phyloP scores from a whole-genome alignment of 2,113 vertebrate species.

The Malurus cyaneus region DNA sequence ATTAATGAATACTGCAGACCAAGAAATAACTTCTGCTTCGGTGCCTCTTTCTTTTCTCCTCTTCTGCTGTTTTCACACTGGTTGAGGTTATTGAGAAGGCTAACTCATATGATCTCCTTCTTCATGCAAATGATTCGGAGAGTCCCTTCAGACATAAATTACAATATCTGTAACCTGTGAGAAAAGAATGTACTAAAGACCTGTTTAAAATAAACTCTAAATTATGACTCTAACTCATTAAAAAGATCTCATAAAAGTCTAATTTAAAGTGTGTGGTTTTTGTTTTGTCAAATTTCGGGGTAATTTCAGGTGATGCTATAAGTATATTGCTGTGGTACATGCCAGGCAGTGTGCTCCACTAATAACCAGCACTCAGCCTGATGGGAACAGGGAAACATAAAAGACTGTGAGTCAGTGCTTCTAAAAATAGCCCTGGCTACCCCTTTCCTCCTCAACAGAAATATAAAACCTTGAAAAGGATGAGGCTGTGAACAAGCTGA shows the following conservation, averaged over 20 bases:
- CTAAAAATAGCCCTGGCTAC: background rate
- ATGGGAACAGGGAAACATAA: background rate
- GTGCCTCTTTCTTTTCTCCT: background rate
- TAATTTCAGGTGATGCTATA: background rate
- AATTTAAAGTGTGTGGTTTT: background rate
- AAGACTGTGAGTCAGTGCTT: constrained; percentile 18
- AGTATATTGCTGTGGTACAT: background rate
- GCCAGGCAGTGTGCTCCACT: background rate
- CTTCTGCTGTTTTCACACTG: background rate
- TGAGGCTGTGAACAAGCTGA: background rate
- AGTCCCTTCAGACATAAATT: background rate
- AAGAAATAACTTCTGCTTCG: constrained; percentile 42
- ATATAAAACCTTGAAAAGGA: background rate
- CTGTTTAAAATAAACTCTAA: background rate
- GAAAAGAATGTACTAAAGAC: background rate
- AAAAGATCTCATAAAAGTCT: background rate
- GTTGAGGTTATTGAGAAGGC: background rate
- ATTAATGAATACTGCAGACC: constrained; percentile 22
- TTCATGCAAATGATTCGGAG: background rate
- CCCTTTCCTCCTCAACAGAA: background rate
- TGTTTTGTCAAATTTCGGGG: background rate
- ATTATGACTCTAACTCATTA: background rate
- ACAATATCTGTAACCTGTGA: background rate
- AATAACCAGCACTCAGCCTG: background rate
- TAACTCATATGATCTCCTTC: background rate